A percentile compares a stretch with the other conserved stretches of the same genome.
Conservation (phyloP, 1,140 invertebrate genomes). For the Plodia interpunctella region DNA sequence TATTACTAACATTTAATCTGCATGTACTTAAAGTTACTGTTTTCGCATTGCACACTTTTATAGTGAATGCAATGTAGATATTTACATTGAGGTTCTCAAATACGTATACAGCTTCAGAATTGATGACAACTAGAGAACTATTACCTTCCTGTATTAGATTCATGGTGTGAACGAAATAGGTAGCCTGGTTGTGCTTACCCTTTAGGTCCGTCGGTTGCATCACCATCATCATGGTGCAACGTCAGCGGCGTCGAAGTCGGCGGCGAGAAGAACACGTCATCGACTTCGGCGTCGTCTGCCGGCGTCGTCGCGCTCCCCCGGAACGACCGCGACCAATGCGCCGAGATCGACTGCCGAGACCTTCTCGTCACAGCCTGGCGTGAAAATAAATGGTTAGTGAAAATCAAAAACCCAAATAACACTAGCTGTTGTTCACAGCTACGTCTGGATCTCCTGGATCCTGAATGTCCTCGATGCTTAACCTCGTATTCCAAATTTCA, state of each 20-base stretch:
- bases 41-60: no score
- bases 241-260: slow-evolving; percentile 34
- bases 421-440: no score
- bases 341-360: slow-evolving; percentile 57
- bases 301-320: slow-evolving; percentile 42
- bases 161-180: no score
- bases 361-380: slow-evolving; percentile 59
- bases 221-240: slow-evolving; percentile 53
- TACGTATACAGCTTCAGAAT: no score
- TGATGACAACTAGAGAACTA: no score
- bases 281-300: slow-evolving; percentile 57
- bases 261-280: slow-evolving; percentile 60
- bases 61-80: no score
- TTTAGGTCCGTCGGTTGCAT: slow-evolving; percentile 45
- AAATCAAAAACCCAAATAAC: no score
- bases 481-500: no score
- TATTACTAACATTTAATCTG: not conserved
- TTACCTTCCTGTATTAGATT: no score
- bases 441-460: no score
- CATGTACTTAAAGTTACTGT: not conserved
- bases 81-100: no score
- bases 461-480: no score
- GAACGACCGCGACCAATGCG: slow-evolving; percentile 66
- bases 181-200: slow-evolving; percentile 39
- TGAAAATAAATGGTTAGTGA: not conserved